Conservation (phyloP, 2,888 invertebrate genomes). For the Arrhopalites spinosus region DNA sequence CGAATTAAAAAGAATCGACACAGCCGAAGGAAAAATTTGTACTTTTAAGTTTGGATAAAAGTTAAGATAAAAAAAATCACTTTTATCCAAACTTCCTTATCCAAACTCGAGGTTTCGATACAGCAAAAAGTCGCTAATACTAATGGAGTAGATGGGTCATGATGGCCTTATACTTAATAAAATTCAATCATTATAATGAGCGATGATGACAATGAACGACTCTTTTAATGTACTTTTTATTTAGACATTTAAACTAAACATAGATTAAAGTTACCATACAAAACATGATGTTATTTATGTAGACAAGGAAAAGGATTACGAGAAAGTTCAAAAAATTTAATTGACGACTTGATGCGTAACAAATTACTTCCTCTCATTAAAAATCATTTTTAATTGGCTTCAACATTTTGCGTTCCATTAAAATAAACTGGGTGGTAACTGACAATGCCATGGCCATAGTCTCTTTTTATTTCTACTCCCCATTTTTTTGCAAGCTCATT, state of each 20-base stretch:
- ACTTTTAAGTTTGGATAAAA: too few species aligned
- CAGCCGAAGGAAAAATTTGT: too few species aligned
- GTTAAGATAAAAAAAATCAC: too few species aligned
- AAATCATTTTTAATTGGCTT: constrained; percentile 26
- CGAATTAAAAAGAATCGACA: too few species aligned
- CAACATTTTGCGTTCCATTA: constrained; percentile 19
- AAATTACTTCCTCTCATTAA: constrained; percentile 34
- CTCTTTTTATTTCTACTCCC: background rate
- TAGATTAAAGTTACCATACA: background rate
- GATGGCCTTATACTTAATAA: background rate
- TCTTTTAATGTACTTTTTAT: background rate
- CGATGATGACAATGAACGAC: constrained; percentile 3
- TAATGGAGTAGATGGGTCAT: too few species aligned
- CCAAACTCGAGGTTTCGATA: too few species aligned
- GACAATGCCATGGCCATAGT: background rate
- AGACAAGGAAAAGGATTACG: background rate
- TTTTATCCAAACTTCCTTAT: too few species aligned
- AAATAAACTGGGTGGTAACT: background rate
- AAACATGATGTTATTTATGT: background rate
- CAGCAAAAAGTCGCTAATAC: too few species aligned
- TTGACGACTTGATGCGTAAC: constrained; percentile 30
- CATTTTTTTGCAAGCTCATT: constrained; percentile 7
- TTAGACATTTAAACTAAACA: background rate
- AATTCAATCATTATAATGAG: constrained; percentile 24
- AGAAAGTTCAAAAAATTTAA: background rate